Conservation (phyloP, 2,797 vertebrate genomes). For the Macropus fuliginosus region DNA sequence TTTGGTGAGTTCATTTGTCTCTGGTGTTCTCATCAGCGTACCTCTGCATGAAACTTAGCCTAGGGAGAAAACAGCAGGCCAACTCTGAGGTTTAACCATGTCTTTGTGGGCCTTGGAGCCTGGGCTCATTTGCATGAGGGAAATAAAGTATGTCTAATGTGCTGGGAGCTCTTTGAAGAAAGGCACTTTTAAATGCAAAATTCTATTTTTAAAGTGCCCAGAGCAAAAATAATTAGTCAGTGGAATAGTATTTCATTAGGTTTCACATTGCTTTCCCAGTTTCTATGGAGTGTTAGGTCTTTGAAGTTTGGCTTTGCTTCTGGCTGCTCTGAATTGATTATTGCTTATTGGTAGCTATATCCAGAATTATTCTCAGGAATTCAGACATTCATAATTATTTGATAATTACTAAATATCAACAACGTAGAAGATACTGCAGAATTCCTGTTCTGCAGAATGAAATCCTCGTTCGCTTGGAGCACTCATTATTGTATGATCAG, state of each 20-base stretch:
- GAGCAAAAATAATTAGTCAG: conserved; percentile 1
- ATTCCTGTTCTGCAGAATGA: conserved; percentile 36
- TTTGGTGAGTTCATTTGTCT: background rate
- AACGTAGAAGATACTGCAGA: conserved; percentile 37
- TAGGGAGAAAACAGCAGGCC: conserved; percentile 10
- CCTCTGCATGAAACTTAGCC: background rate
- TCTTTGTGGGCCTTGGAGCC: background rate
- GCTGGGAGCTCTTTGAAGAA: background rate
- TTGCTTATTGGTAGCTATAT: conserved; percentile 38
- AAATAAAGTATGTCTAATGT: conserved; percentile 4
- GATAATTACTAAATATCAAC: conserved; percentile 53
- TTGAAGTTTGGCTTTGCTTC: conserved; percentile 47
- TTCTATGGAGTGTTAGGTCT: conserved; percentile 38
- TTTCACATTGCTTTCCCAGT: conserved; percentile 38
- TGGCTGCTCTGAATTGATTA: conserved; percentile 25
- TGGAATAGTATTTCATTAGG: conserved; percentile 23
- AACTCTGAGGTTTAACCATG: conserved; percentile 5
- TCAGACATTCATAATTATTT: conserved; percentile 48
- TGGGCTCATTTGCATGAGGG: background rate
- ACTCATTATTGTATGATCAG: conserved; percentile 38
- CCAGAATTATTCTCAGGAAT: conserved; percentile 55
- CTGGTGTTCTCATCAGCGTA: background rate
- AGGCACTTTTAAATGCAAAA: conserved; percentile 16
- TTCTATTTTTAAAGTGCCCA: background rate
- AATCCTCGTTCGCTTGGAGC: conserved; percentile 38